Evolutionary conservation across 2,797 vertebrate genomes (phyloP).

Genomic region (Typhlichthys eigenmanni): DNA sequence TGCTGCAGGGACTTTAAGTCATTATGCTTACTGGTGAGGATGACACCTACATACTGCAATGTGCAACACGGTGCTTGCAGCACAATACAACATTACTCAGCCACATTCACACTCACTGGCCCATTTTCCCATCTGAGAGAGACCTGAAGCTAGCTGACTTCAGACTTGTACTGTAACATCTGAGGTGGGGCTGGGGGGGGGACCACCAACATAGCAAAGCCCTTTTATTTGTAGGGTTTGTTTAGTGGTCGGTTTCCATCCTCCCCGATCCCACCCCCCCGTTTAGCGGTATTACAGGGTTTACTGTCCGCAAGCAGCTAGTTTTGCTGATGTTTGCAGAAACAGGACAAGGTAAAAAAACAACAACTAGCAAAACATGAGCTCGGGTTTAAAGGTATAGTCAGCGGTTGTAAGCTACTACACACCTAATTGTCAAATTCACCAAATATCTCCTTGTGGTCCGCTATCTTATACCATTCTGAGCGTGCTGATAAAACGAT

Average conservation of each 20-base stretch:
- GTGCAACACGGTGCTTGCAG: slow-evolving; percentile 34
- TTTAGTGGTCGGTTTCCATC: slow-evolving; percentile 34
- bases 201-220: slow-evolving; percentile 65
- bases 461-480: too few species aligned
- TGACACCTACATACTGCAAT: slow-evolving; percentile 5
- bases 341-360: slow-evolving; percentile 40
- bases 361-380: slow-evolving; percentile 46
- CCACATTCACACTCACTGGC: slow-evolving; percentile 39
- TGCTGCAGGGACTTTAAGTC: slow-evolving; percentile 22
- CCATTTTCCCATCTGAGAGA: slow-evolving; percentile 40
- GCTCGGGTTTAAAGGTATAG: slow-evolving; percentile 34
- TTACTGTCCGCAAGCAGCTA: slow-evolving; percentile 35
- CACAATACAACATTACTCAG: slow-evolving; percentile 36
- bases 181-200: slow-evolving; percentile 20
- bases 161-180: slow-evolving; percentile 53
- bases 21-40: slow-evolving; percentile 30
- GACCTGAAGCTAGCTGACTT: slow-evolving; percentile 41
- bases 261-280: slow-evolving; percentile 14
- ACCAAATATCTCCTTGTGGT: too few species aligned
- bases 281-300: slow-evolving; percentile 42
- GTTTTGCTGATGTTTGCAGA: slow-evolving; percentile 46
- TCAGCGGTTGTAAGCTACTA: slow-evolving; percentile 7
- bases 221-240: slow-evolving; percentile 33
- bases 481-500: too few species aligned
- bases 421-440: too few species aligned